Conservation (phyloP, 2,888 invertebrate genomes). For the Folsomia manolachei region DNA sequence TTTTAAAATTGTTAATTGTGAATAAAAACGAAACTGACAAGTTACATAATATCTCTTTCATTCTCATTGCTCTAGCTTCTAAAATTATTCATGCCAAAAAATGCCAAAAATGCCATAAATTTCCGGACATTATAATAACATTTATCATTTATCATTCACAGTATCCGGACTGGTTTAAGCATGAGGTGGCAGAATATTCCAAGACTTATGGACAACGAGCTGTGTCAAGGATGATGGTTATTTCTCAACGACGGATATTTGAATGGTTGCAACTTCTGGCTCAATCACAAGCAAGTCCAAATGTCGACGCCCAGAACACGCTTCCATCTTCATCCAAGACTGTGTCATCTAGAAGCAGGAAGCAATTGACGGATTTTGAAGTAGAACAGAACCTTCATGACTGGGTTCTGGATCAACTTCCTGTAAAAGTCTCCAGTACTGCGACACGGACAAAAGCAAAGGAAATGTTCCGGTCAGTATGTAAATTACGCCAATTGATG, state of each 20-base stretch:
- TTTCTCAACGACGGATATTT: slow-evolving; percentile 51
- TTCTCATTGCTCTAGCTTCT: not conserved
- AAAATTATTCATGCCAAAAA: not conserved
- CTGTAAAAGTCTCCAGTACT: slow-evolving; percentile 35
- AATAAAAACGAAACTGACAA: too few relatives aligned
- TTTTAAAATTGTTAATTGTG: too few relatives aligned
- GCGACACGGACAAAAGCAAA: slow-evolving; percentile 51
- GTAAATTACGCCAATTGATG: slow-evolving; percentile 1
- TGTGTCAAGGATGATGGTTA: slow-evolving; percentile 49
- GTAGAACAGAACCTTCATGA: slow-evolving; percentile 34
- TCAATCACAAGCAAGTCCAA: not conserved
- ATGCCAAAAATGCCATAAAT: not conserved
- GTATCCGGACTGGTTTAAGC: slow-evolving; percentile 51
- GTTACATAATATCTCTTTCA: too few relatives aligned
- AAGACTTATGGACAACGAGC: slow-evolving; percentile 49
- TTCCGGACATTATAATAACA: not conserved
- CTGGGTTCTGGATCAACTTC: slow-evolving; percentile 35
- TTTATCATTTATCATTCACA: slow-evolving; percentile 26
- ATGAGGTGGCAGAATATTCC: slow-evolving; percentile 50
- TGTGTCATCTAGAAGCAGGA: slow-evolving; percentile 2
- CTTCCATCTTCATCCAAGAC: not conserved
- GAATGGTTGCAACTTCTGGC: slow-evolving; percentile 49
- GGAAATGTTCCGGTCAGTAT: slow-evolving; percentile 48
- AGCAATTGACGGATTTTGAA: slow-evolving; percentile 36
- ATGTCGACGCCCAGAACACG: not conserved